phyloP scores from a whole-genome alignment of 2,113 vertebrate genomes.

The Antechinus flavipes region DNA sequence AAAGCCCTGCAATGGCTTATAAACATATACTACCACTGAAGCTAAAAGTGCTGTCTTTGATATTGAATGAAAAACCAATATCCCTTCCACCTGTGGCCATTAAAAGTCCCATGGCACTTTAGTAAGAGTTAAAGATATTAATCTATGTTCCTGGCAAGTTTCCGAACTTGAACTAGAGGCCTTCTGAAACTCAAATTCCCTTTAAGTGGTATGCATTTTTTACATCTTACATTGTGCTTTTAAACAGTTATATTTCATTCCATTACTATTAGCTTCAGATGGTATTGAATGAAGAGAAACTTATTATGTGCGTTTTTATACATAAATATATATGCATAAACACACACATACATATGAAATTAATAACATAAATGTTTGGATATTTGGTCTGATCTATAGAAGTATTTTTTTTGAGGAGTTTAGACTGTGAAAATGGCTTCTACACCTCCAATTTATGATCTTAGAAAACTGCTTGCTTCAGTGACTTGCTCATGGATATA shows the following conservation, averaged over 20 bases:
- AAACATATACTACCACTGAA: constrained; percentile 1
- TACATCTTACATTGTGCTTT: constrained; percentile 1
- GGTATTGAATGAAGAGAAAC: neutral
- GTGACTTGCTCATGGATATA: neutral
- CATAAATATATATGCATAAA: too few relatives aligned
- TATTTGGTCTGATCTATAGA: neutral
- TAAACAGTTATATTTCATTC: constrained; percentile 4
- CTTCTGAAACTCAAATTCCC: constrained; percentile 25
- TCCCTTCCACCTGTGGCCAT: constrained; percentile 20
- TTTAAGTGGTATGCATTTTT: constrained; percentile 46
- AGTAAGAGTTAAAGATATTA: constrained; percentile 53
- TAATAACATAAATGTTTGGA: neutral
- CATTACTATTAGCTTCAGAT: neutral
- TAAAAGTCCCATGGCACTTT: constrained; percentile 50
- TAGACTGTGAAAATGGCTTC: neutral
- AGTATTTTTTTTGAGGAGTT: neutral
- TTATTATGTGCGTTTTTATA: neutral
- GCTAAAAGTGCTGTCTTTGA: constrained; percentile 45
- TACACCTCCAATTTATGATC: neutral
- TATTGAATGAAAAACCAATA: constrained; percentile 17
- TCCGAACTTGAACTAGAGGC: constrained; percentile 35
- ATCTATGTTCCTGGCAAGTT: constrained; percentile 52
- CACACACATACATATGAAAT: neutral
- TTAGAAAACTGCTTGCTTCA: neutral
- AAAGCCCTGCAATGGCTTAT: constrained; percentile 26